Percentiles rank a stretch among this genome's conserved stretches.
Evolutionary conservation across 2,888 invertebrate species (phyloP).

Genomic region (Cerastoderma edule): DNA sequence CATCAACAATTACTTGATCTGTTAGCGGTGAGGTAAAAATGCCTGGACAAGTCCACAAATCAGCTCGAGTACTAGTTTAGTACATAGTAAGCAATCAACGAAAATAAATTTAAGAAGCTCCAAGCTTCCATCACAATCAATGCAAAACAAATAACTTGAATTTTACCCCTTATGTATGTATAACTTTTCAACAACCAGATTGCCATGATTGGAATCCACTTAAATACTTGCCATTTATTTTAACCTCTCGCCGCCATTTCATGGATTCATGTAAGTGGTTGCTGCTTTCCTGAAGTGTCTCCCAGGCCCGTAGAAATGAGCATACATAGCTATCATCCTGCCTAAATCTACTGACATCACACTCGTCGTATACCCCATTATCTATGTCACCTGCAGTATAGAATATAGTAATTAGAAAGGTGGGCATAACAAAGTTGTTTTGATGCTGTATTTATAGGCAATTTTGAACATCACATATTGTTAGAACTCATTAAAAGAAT

Average conservation of each 20-base stretch:
- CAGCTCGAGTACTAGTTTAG: too few species aligned
- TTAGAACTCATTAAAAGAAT: too few species aligned
- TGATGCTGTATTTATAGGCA: too few species aligned
- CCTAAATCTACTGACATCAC: slow-evolving; percentile 78
- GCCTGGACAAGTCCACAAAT: too few species aligned
- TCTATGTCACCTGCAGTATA: slow-evolving; percentile 71
- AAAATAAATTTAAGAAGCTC: too few species aligned
- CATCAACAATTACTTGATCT: too few species aligned
- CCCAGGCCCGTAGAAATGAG: slow-evolving; percentile 89
- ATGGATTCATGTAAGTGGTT: slow-evolving; percentile 92
- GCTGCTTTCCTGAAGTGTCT: slow-evolving; percentile 88
- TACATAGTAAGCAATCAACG: neutral
- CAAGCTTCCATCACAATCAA: too few species aligned
- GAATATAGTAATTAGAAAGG: neutral
- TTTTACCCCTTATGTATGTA: too few species aligned
- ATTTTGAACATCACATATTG: too few species aligned
- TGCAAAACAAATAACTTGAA: too few species aligned
- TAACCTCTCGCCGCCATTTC: slow-evolving; percentile 92
- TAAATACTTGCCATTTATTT: slow-evolving; percentile 83
- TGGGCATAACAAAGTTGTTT: neutral
- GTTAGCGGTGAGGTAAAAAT: too few species aligned
- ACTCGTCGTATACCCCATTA: slow-evolving; percentile 79
- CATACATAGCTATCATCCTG: slow-evolving; percentile 77
- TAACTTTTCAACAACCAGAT: too few species aligned
- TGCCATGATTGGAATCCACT: neutral